Evolutionary conservation across 2,888 invertebrate genomes (phyloP).

Genomic region (Coelinius sp.): DNA sequence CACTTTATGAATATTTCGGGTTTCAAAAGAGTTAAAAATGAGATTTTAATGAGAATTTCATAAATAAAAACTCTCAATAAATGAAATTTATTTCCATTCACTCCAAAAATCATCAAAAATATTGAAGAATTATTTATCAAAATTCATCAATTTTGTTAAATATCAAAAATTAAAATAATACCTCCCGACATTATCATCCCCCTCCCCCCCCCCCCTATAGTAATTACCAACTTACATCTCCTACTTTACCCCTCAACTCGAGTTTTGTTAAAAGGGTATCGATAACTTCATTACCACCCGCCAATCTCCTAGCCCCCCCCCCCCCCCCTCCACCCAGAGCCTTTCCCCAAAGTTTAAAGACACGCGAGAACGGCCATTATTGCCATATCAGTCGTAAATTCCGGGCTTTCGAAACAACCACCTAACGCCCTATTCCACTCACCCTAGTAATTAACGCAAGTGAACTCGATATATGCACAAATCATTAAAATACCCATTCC

Average conservation of each 20-base stretch:
- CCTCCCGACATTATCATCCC: not conserved
- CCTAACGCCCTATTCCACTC: not conserved
- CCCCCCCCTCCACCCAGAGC: not conserved
- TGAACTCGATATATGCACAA: conserved; percentile 1
- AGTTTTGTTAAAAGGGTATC: conserved; percentile 26
- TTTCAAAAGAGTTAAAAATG: too few relatives aligned
- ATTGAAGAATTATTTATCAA: not conserved
- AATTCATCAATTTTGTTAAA: not conserved
- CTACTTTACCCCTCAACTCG: not conserved
- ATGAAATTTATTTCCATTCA: not conserved
- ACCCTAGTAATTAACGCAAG: not conserved
- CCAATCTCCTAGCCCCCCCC: conserved; percentile 22
- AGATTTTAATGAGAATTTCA: too few relatives aligned
- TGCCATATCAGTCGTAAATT: conserved; percentile 10
- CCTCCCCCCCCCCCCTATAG: not conserved
- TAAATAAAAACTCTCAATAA: too few relatives aligned
- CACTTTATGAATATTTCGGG: too few relatives aligned
- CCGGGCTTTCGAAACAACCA: not conserved
- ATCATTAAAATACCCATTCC: not conserved
- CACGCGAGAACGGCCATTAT: conserved; percentile 30
- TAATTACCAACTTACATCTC: conserved; percentile 1
- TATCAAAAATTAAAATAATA: not conserved
- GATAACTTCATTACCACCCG: conserved; percentile 34
- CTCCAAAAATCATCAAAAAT: not conserved
- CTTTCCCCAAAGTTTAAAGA: conserved; percentile 21